These are phyloP conservation scores for Muscicapa adusta DNA, from an alignment of 2,113 vertebrate species.

Conservation along the genomic window DNA sequence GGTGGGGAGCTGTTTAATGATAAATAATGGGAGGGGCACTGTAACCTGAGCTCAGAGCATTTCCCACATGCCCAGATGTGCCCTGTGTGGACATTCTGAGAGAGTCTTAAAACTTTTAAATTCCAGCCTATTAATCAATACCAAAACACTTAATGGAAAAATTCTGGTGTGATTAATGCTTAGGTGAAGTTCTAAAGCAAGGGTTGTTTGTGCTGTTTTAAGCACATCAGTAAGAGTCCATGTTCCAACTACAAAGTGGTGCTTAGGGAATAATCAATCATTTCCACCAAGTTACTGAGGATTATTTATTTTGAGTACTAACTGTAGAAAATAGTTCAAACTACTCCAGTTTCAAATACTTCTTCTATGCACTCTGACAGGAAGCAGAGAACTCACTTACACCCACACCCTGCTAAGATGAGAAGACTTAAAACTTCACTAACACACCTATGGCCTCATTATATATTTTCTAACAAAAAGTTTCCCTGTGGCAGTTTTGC, in stretches of 20 bases:
- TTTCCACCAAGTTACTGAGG: conserved; percentile 17
- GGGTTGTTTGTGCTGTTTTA: conserved; percentile 5
- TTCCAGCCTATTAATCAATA: conserved; percentile 15
- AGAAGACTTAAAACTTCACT: neutral
- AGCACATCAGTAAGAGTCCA: neutral
- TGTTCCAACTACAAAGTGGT: neutral
- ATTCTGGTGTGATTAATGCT: conserved; percentile 39
- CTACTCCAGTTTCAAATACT: neutral
- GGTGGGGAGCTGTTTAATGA: neutral
- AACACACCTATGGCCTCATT: neutral
- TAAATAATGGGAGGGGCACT: neutral
- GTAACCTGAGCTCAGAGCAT: neutral
- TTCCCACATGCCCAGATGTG: neutral
- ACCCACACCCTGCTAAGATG: neutral
- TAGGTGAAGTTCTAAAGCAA: neutral
- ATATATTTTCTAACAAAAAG: neutral
- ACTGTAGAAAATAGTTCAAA: neutral
- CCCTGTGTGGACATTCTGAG: neutral
- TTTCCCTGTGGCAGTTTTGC: neutral
- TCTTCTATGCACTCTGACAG: neutral
- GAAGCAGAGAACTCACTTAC: neutral
- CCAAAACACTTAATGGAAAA: neutral
- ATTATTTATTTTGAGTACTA: neutral
- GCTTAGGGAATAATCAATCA: conserved; percentile 19
- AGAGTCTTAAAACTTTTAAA: neutral